A percentile compares a stretch with the other conserved stretches of the same genome.
These are phyloP conservation scores for Kryptolebias marmoratus DNA, from an alignment of 2,113 vertebrate species.

Conservation along the genomic window DNA sequence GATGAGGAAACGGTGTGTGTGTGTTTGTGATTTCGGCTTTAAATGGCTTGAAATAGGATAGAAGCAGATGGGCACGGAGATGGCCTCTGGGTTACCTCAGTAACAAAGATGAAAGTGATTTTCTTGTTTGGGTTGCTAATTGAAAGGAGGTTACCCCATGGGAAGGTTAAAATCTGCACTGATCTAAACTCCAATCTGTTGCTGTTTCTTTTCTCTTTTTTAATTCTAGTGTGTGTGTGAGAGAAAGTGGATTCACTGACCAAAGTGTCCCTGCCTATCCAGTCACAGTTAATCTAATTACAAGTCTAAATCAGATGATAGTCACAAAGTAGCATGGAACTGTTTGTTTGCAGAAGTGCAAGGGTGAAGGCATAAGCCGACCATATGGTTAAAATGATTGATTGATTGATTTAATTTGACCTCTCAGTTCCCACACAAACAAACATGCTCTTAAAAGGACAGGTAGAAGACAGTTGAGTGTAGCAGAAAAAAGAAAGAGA, in stretches of 20 bases:
- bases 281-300: slow-evolving; percentile 69
- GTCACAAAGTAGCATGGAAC: slow-evolving; percentile 67
- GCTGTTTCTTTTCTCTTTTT: slow-evolving; percentile 30
- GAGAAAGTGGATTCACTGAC: slow-evolving; percentile 37
- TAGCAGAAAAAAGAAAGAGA: not conserved
- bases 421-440: not conserved
- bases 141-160: slow-evolving; percentile 76
- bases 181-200: slow-evolving; percentile 72
- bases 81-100: slow-evolving; percentile 59
- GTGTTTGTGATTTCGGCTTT: slow-evolving; percentile 26
- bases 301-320: slow-evolving; percentile 51
- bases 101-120: slow-evolving; percentile 71
- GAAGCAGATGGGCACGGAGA: slow-evolving; percentile 71
- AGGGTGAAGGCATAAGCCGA: not conserved
- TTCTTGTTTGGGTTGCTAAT: slow-evolving; percentile 77
- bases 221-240: slow-evolving; percentile 17
- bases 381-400: slow-evolving; percentile 40
- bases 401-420: slow-evolving; percentile 10
- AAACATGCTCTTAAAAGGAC: not conserved
- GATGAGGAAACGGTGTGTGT: not conserved
- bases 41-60: slow-evolving; percentile 43
- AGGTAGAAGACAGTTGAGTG: not conserved
- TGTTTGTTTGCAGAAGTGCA: slow-evolving; percentile 15
- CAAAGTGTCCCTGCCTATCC: slow-evolving; percentile 52
- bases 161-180: slow-evolving; percentile 70